Conservation (phyloP, 2,113 vertebrate species). For the Murina feae region DNA sequence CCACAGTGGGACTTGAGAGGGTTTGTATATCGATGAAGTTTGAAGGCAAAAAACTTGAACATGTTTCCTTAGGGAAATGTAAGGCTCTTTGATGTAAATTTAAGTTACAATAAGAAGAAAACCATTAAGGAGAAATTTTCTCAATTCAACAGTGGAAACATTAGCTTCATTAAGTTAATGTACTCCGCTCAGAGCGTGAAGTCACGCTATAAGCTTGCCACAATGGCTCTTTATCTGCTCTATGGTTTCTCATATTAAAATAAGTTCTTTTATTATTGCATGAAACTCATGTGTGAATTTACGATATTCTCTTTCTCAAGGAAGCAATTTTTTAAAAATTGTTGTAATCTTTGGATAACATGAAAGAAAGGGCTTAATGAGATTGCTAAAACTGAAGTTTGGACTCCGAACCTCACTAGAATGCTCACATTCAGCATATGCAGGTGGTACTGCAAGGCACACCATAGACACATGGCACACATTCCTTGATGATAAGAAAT, state of each 20-base stretch:
- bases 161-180: constrained; percentile 51
- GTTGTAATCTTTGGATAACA: constrained; percentile 23
- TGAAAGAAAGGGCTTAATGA: constrained; percentile 30
- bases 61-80: constrained; percentile 47
- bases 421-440: not conserved
- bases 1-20: constrained; percentile 9
- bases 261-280: not conserved
- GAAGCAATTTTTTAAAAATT: constrained; percentile 2
- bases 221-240: constrained; percentile 8
- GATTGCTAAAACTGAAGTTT: not conserved
- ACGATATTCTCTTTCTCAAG: constrained; percentile 23
- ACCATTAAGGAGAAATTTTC: constrained; percentile 51
- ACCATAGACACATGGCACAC: accelerated
- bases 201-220: not conserved
- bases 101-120: constrained; percentile 68
- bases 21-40: constrained; percentile 34
- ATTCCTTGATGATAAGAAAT: not conserved
- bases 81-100: constrained; percentile 60
- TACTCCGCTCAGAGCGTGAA: not conserved
- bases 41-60: not conserved
- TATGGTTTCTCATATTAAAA: not conserved
- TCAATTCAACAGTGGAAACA: constrained; percentile 53
- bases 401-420: not conserved
- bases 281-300: constrained; percentile 19
- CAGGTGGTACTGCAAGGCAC: not conserved